Percentiles rank a stretch among this genome's conserved stretches.
phyloP scores from a whole-genome alignment of 35 echinoderm and acorn worm species.

The Ophioderma brevispina region DNA sequence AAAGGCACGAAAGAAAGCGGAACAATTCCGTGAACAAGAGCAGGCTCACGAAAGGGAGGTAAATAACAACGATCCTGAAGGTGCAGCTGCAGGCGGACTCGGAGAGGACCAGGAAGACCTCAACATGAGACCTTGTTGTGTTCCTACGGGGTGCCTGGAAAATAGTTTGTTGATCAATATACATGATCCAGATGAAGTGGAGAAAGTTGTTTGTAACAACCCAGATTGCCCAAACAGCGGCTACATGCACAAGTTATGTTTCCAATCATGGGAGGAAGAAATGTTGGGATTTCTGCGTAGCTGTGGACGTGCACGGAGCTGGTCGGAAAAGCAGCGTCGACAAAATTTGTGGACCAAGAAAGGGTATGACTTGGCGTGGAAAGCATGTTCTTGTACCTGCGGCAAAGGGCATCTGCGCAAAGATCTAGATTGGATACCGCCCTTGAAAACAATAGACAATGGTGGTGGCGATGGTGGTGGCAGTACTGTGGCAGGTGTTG shows the following conservation, averaged over 20 bases:
- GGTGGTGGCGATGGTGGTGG: slow-evolving; percentile 31
- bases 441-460: slow-evolving; percentile 4
- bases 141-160: slow-evolving; percentile 77
- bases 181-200: slow-evolving; percentile 82
- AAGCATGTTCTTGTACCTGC: slow-evolving; percentile 96
- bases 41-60: slow-evolving; percentile 56
- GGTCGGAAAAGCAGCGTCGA: slow-evolving; percentile 97
- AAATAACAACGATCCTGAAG: slow-evolving; percentile 62
- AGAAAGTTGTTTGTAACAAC: slow-evolving; percentile 98
- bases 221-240: slow-evolving; percentile 76
- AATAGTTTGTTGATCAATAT: slow-evolving; percentile 68
- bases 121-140: slow-evolving; percentile 75
- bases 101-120: slow-evolving; percentile 39
- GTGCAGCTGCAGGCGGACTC: not conserved
- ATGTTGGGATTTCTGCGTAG: slow-evolving; percentile 89
- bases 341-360: slow-evolving; percentile 99
- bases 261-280: slow-evolving; percentile 90
- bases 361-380: slow-evolving; percentile 98
- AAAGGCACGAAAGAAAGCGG: slow-evolving; percentile 71
- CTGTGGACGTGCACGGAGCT: slow-evolving; percentile 89
- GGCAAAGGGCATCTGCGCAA: slow-evolving; percentile 96
- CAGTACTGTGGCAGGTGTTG: slow-evolving; percentile 6
- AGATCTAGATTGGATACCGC: slow-evolving; percentile 97
- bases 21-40: slow-evolving; percentile 87
- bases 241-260: slow-evolving; percentile 96